Percentiles rank a stretch among this genome's conserved stretches.
Evolutionary conservation across 1,140 invertebrate species (phyloP).

Genomic region (Caenorhabditis briggsae): DNA sequence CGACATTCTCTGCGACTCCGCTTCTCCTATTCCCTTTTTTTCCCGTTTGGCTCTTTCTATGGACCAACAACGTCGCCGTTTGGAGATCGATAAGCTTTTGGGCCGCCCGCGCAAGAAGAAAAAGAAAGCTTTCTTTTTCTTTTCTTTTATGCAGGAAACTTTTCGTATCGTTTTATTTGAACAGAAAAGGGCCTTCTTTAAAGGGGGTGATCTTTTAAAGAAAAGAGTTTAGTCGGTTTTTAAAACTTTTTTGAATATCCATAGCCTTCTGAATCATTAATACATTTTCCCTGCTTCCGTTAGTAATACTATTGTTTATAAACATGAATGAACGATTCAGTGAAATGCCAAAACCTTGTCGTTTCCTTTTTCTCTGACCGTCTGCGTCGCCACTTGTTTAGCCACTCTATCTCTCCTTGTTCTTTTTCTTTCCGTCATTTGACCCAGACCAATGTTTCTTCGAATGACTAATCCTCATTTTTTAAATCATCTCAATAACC

Average conservation of each 20-base stretch:
- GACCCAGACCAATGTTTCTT: background rate
- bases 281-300: background rate
- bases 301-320: background rate
- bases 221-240: no score
- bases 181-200: no score
- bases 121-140: background rate
- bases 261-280: no score
- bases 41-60: background rate
- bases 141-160: no score
- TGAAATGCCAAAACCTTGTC: background rate
- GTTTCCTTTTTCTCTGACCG: background rate
- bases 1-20: background rate
- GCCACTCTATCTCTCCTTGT: background rate
- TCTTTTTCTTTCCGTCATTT: conserved; percentile 17
- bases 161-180: no score
- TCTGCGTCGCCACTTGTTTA: background rate
- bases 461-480: background rate
- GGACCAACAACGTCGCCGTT: conserved; percentile 9
- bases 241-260: no score
- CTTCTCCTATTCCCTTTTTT: background rate
- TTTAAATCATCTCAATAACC: background rate
- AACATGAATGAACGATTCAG: background rate
- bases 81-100: conserved; percentile 6
- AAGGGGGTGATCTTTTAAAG: no score
- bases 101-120: background rate